phyloP scores from a whole-genome alignment of 1,140 invertebrate species.

The Cotesia typhae region DNA sequence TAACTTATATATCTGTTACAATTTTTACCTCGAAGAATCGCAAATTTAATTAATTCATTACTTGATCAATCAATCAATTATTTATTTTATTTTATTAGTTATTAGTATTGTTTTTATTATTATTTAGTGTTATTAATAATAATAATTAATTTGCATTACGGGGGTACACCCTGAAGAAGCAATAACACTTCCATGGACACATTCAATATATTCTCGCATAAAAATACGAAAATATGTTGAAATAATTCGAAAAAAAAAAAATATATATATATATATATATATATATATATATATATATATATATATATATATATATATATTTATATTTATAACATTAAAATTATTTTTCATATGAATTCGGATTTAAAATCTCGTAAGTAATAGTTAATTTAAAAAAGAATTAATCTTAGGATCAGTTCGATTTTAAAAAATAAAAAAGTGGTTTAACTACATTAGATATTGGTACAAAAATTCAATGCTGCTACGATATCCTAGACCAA shows the following conservation, averaged over 20 bases:
- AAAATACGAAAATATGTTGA: slow-evolving; percentile 15
- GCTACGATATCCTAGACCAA: slow-evolving; percentile 60
- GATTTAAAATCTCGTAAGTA: neutral
- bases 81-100: slow-evolving; percentile 18
- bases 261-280: neutral
- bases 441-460: slow-evolving; percentile 62
- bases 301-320: no score
- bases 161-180: no score
- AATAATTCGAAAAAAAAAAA: neutral
- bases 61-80: slow-evolving; percentile 8
- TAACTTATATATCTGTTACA: neutral
- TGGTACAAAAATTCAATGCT: slow-evolving; percentile 65
- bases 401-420: neutral
- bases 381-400: neutral
- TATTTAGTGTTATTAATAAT: slow-evolving; percentile 2
- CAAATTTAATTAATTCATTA: slow-evolving; percentile 13
- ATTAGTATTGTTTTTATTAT: slow-evolving; percentile 26
- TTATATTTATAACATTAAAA: neutral
- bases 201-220: slow-evolving; percentile 29
- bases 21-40: slow-evolving; percentile 12
- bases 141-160: slow-evolving; percentile 12
- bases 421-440: slow-evolving; percentile 46
- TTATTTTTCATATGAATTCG: neutral
- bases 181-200: neutral
- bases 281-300: no score